These are phyloP conservation scores for Rattus rattus DNA, from an alignment of 2,113 vertebrate species.

Conservation along the genomic window DNA sequence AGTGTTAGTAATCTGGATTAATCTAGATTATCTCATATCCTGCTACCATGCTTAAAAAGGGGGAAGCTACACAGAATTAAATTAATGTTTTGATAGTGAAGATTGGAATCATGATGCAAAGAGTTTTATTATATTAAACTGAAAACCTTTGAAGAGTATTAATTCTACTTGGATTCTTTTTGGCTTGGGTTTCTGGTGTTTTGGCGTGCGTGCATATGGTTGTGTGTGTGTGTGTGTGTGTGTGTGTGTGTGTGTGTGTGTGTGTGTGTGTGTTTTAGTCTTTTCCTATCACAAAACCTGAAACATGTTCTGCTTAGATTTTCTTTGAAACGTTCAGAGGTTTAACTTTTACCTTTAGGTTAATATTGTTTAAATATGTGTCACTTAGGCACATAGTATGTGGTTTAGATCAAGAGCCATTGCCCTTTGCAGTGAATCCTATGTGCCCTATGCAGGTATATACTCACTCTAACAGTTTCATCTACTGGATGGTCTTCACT, in stretches of 20 bases:
- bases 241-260: not conserved
- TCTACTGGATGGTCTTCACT: not conserved
- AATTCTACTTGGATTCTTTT: not conserved
- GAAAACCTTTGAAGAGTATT: not conserved
- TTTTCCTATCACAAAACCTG: not conserved
- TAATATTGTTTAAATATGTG: not conserved
- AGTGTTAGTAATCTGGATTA: conserved; percentile 36
- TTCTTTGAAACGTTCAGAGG: not conserved
- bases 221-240: not conserved
- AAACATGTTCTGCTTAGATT: not conserved
- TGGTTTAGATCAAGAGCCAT: not conserved
- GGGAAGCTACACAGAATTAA: not conserved
- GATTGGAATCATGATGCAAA: not conserved
- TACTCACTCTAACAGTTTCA: not conserved
- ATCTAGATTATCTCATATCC: not conserved
- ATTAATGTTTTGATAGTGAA: not conserved
- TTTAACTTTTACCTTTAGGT: not conserved
- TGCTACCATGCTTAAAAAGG: not conserved
- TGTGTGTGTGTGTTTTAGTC: not conserved
- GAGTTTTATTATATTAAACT: conserved; percentile 11
- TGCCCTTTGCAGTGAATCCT: not conserved
- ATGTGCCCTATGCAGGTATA: not conserved
- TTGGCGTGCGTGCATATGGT: not conserved
- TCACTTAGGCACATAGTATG: not conserved
- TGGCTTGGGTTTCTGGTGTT: not conserved